Evolutionary conservation across 2,797 vertebrate species (phyloP).

Genomic region (Neoniphon sammara): DNA sequence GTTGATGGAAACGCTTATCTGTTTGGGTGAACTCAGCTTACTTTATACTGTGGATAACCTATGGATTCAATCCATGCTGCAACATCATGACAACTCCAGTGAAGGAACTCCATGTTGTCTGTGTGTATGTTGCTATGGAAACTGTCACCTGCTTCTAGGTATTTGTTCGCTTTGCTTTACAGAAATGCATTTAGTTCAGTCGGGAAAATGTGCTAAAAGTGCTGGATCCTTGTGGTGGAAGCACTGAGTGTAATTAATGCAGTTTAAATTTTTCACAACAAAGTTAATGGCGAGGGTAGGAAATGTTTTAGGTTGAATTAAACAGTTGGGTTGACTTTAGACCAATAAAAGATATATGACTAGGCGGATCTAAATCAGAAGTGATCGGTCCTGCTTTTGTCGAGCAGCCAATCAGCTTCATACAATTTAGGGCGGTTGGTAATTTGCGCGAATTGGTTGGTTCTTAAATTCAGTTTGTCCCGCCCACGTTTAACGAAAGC

Average conservation of each 20-base stretch:
- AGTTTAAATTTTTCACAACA: no score
- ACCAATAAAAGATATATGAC: not conserved
- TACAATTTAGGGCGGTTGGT: constrained; percentile 54
- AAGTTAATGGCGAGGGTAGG: not conserved
- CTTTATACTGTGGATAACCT: constrained; percentile 90
- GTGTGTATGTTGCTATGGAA: constrained; percentile 77
- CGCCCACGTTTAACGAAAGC: constrained; percentile 36
- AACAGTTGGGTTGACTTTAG: not conserved
- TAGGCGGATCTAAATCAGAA: not conserved
- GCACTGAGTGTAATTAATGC: no score
- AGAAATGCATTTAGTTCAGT: rapidly evolving
- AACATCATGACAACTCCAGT: constrained; percentile 86
- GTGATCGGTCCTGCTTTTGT: constrained; percentile 7
- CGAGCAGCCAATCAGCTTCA: constrained; percentile 59
- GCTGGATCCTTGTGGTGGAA: no score
- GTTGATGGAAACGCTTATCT: not conserved
- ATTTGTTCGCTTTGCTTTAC: constrained; percentile 3
- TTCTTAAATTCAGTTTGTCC: not conserved
- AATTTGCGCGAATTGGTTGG: constrained; percentile 58
- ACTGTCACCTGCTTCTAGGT: constrained; percentile 61
- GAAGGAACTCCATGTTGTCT: constrained; percentile 77
- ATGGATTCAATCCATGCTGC: constrained; percentile 85
- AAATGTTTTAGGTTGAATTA: not conserved
- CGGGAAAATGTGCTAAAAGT: no score
- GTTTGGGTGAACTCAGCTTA: constrained; percentile 56